Conservation (phyloP, 2,113 vertebrate species). For the Bubo blakistoni region DNA sequence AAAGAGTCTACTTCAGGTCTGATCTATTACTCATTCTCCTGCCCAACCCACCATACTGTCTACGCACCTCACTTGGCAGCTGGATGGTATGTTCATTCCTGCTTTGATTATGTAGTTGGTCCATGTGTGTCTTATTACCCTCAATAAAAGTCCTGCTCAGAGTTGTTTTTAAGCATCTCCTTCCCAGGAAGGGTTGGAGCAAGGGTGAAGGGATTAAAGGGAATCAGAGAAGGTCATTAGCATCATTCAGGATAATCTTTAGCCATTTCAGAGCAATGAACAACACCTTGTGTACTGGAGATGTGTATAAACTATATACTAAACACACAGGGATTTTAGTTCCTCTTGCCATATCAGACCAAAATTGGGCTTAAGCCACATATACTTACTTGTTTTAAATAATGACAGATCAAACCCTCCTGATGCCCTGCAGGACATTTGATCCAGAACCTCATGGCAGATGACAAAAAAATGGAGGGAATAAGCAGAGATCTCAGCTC, state of each 20-base stretch:
- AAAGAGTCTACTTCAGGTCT: neutral
- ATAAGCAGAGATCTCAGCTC: neutral
- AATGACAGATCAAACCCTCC: neutral
- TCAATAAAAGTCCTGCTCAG: neutral
- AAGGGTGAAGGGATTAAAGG: neutral
- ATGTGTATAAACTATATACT: neutral
- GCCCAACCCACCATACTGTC: neutral
- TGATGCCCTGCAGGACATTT: neutral
- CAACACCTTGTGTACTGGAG: neutral
- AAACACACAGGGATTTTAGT: neutral
- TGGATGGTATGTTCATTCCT: accelerated
- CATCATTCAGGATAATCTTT: neutral
- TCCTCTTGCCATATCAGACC: neutral
- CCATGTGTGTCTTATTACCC: neutral
- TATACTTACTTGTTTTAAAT: neutral
- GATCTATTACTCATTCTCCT: neutral
- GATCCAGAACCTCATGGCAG: neutral
- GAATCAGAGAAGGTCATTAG: neutral
- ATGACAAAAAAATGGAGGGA: neutral
- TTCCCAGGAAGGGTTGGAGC: neutral
- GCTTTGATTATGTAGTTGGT: neutral
- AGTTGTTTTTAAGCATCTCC: neutral
- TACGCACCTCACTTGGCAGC: neutral
- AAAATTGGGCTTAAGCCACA: neutral
- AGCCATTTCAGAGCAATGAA: neutral